Conservation (phyloP, 2,888 invertebrate species). For the Coenonympha glycerion region DNA sequence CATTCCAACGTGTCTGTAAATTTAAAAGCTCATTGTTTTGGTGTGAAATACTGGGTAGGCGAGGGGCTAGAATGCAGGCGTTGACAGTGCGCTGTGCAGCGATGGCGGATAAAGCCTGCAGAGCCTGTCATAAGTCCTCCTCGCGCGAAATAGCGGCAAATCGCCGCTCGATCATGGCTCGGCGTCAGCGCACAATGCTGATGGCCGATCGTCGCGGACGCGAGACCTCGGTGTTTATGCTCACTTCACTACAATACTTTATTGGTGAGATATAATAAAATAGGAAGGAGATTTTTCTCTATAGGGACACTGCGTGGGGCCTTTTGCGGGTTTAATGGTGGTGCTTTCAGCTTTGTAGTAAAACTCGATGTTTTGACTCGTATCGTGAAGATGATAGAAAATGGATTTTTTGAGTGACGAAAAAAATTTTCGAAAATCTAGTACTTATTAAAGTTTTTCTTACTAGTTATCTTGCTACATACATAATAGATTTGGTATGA, state of each 20-base stretch:
- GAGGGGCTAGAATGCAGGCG: conserved; percentile 41
- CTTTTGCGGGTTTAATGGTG: conserved; percentile 22
- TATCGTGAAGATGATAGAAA: too few species aligned
- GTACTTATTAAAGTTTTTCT: too few species aligned
- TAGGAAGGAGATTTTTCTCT: conserved; percentile 70
- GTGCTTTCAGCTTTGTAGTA: background rate
- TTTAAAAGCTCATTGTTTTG: conserved; percentile 70
- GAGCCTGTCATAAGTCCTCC: conserved; percentile 64
- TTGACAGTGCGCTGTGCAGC: conserved; percentile 49
- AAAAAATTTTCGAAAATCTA: too few species aligned
- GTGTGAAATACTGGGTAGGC: conserved; percentile 62
- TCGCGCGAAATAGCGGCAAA: conserved; percentile 67
- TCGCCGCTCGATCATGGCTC: conserved; percentile 52
- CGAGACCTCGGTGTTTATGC: conserved; percentile 62
- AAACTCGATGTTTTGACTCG: background rate
- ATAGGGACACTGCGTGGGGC: conserved; percentile 64
- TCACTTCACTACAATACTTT: conserved; percentile 64
- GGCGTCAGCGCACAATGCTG: conserved; percentile 37
- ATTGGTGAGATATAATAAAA: conserved; percentile 65
- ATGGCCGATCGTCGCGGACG: conserved; percentile 55
- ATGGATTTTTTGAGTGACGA: too few species aligned
- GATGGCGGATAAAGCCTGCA: conserved; percentile 70
- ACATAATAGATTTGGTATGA: too few species aligned
- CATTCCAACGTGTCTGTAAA: conserved; percentile 49
- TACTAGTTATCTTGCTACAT: too few species aligned